A percentile compares a stretch with the other conserved stretches of the same genome.
Evolutionary conservation across 2,113 vertebrate species (phyloP).

Genomic region (Atractosteus spatula): DNA sequence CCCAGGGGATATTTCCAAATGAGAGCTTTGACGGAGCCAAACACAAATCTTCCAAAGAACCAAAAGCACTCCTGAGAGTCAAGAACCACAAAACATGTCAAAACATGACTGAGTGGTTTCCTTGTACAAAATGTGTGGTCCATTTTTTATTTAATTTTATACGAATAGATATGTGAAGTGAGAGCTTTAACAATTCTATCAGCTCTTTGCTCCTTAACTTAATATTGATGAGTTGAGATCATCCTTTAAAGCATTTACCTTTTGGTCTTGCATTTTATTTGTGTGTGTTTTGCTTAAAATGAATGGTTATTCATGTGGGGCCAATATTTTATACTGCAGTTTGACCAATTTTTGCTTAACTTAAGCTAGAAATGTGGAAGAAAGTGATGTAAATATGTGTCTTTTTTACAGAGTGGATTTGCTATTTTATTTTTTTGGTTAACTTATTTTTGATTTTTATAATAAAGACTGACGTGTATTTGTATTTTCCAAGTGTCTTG

Average conservation of each 20-base stretch:
- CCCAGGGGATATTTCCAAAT: constrained; percentile 71
- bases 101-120: not conserved
- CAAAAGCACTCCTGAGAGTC: not conserved
- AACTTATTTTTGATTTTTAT: constrained; percentile 91
- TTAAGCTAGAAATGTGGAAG: constrained; percentile 60
- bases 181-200: not conserved
- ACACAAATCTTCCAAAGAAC: constrained; percentile 8
- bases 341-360: constrained; percentile 85
- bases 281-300: constrained; percentile 62
- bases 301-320: constrained; percentile 61
- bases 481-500: constrained; percentile 60
- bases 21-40: constrained; percentile 16
- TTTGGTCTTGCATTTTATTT: constrained; percentile 61
- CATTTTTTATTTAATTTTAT: not conserved
- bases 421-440: constrained; percentile 84
- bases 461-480: constrained; percentile 92
- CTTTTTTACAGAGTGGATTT: constrained; percentile 86
- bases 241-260: constrained; percentile 39
- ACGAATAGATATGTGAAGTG: not conserved
- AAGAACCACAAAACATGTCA: not conserved
- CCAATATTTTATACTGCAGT: constrained; percentile 79
- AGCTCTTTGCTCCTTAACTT: constrained; percentile 42
- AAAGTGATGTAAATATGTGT: constrained; percentile 76
- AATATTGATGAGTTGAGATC: constrained; percentile 42
- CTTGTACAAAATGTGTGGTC: not conserved